Percentiles rank a stretch among this genome's conserved stretches.
These are phyloP conservation scores for Trilocha varians DNA, from an alignment of 2,888 invertebrate genomes.

Conservation along the genomic window DNA sequence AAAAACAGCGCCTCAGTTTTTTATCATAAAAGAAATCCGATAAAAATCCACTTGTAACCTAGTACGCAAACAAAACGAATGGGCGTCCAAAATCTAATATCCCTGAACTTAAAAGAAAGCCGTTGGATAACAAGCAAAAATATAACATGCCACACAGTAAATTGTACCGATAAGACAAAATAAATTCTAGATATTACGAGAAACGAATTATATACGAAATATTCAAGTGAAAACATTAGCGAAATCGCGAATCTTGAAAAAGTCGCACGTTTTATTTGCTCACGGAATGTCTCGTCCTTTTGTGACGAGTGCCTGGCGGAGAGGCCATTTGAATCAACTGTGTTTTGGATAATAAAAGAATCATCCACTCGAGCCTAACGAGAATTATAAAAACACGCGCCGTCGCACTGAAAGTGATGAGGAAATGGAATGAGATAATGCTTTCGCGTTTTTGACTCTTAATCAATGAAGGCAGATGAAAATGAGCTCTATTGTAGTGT, in stretches of 20 bases:
- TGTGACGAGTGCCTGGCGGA: slow-evolving; percentile 39
- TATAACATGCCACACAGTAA: too few species aligned
- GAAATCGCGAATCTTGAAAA: slow-evolving; percentile 39
- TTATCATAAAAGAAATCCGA: too few species aligned
- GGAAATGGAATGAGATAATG: not conserved
- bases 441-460: not conserved
- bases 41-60: too few species aligned
- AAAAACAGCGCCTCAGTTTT: too few species aligned
- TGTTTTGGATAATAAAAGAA: slow-evolving; percentile 53
- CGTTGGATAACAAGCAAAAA: too few species aligned
- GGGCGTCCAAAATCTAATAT: too few species aligned
- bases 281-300: slow-evolving; percentile 39
- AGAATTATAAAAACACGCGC: slow-evolving; percentile 22
- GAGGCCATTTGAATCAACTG: slow-evolving; percentile 44
- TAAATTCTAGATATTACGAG: not conserved
- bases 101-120: too few species aligned
- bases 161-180: too few species aligned
- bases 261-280: slow-evolving; percentile 47
- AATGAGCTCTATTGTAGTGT: too few species aligned
- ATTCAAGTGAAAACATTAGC: slow-evolving; percentile 35
- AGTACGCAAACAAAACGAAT: too few species aligned
- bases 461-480: too few species aligned
- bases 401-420: not conserved
- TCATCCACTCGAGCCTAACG: slow-evolving; percentile 36
- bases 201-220: slow-evolving; percentile 4